Conservation (phyloP, 2,888 invertebrate genomes). For the Anaspis maculata region DNA sequence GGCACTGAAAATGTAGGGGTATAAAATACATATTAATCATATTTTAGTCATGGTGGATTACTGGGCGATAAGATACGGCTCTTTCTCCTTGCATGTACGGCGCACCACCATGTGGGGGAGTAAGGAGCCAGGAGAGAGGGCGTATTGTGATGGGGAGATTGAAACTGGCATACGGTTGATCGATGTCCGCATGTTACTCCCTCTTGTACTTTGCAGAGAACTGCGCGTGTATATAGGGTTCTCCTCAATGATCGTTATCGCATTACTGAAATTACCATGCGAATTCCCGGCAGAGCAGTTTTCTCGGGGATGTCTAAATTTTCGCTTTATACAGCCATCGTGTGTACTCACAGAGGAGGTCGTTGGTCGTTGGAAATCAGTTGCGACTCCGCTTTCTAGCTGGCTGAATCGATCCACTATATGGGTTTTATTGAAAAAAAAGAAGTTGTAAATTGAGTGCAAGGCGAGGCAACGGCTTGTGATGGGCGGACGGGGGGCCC, state of each 20-base stretch:
- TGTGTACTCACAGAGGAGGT: too few species aligned
- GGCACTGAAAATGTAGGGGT: constrained; percentile 19
- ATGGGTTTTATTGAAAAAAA: too few species aligned
- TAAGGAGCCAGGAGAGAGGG: constrained; percentile 14
- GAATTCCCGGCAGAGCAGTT: too few species aligned
- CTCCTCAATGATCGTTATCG: constrained; percentile 10
- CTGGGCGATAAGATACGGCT: constrained; percentile 32
- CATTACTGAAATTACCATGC: constrained; percentile 10
- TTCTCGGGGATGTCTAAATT: too few species aligned
- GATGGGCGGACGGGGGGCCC: not conserved
- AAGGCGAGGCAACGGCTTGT: too few species aligned
- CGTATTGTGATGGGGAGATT: constrained; percentile 17
- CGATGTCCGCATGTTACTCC: constrained; percentile 19
- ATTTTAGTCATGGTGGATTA: constrained; percentile 34
- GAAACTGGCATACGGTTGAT: constrained; percentile 19
- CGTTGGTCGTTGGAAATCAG: too few species aligned
- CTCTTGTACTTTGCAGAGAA: too few species aligned
- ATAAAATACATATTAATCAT: constrained; percentile 35
- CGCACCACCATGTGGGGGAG: constrained; percentile 19
- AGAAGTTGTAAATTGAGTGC: too few species aligned
- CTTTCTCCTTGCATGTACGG: constrained; percentile 19
- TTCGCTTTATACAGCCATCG: too few species aligned
- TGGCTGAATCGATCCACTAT: too few species aligned
- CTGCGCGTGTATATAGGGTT: constrained; percentile 8
- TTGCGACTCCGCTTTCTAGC: too few species aligned